Base-by-base conservation (phyloP, 2,888 invertebrate species). In the Dorcus hopei region DNA sequence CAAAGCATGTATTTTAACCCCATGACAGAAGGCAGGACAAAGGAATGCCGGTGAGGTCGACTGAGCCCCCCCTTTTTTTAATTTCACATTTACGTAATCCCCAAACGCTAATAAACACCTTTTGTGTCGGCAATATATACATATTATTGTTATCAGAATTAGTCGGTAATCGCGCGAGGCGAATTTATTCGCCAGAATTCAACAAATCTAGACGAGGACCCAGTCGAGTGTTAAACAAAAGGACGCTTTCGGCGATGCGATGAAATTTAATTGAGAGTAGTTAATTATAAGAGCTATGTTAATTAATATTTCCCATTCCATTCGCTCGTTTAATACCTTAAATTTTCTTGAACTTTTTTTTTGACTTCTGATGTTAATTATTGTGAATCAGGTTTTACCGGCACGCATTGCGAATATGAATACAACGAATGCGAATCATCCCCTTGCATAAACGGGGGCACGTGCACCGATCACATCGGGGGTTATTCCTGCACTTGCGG, bases 401-500 rank as follows among this genome's bases (percentile, higher is more conserved):
- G 90, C 14, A 85, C 85, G 61, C 85, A 84, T 65, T 90, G 90
- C 73, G 88, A 89, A 73, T 80, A 87, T 72, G 87, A 89, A 73
- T 89, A 87, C 79, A 87, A 90, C 76, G 89, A 89, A 77, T 90
- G 90, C 74, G 87, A 87, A 74, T 87, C 88, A 63, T 86, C 87
- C 59, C 90, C 90, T 45, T 90, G 90, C 74, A 81, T 83, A 57
- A 87, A 90, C 76, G 87, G 86, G 47, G 90, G 89, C 64, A 87
- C 87, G 45, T 90, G 90, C 79, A 87, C 85, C 58, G 89, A 89
- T 80, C 85, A 85, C 73, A 84, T 89, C 68, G 87, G 86, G 48
- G 83, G 85, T 61, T 89, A 83, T 76, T 80, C 81, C 61, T 89
- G 89, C 74, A 80, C 83, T 49, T 89, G 89, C 75, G 84, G 85